Evolutionary conservation across 2,797 vertebrate species (phyloP).

Genomic region (Euphonia xanthogaster): DNA sequence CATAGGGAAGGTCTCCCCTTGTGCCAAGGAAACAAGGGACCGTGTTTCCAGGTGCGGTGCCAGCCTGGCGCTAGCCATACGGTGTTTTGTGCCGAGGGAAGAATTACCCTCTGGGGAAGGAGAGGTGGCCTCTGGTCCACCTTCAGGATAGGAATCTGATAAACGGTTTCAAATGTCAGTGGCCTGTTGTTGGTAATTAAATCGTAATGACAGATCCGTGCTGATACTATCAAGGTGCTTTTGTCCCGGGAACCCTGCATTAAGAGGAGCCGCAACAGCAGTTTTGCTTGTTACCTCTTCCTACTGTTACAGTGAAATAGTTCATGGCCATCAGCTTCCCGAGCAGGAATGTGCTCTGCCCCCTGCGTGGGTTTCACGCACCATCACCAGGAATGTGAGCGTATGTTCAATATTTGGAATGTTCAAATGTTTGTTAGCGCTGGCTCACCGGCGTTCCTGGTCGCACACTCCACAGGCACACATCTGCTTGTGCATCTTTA

Average conservation of each 20-base stretch:
- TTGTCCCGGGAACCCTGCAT: constrained; percentile 30
- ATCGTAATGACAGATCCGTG: constrained; percentile 54
- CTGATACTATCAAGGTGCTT: constrained; percentile 62
- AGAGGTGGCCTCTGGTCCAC: constrained; percentile 15
- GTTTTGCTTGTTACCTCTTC: constrained; percentile 47
- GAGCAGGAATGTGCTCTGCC: background rate
- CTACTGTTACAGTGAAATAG: constrained; percentile 35
- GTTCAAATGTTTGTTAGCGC: background rate
- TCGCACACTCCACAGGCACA: background rate
- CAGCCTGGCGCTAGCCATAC: background rate
- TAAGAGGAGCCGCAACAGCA: constrained; percentile 29
- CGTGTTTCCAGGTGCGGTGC: background rate
- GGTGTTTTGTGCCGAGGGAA: background rate
- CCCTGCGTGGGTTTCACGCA: background rate
- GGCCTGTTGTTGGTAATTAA: constrained; percentile 66
- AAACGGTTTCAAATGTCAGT: constrained; percentile 61
- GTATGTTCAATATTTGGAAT: background rate
- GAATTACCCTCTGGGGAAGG: background rate
- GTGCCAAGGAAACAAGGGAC: background rate
- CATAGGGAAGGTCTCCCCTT: accelerated
- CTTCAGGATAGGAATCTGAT: constrained; percentile 49
- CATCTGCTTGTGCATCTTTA: background rate
- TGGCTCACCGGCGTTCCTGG: background rate
- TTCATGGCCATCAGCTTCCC: background rate
- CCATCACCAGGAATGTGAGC: background rate